These are phyloP conservation scores for Perithous albicinctus DNA, from an alignment of 2,888 invertebrate species.

Conservation along the genomic window DNA sequence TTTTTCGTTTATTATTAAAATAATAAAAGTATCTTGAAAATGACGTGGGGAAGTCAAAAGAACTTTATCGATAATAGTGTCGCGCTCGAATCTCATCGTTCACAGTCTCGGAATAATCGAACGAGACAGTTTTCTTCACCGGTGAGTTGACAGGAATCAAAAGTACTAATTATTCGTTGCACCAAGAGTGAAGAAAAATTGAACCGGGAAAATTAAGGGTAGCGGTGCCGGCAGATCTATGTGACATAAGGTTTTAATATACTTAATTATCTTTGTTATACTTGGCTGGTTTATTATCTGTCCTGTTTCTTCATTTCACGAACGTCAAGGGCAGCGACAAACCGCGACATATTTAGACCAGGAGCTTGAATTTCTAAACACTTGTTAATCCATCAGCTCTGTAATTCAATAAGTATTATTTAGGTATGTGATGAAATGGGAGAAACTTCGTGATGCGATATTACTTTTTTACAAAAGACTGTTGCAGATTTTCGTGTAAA, in stretches of 20 bases:
- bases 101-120: constrained; percentile 31
- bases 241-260: neutral
- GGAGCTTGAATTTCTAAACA: neutral
- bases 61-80: constrained; percentile 11
- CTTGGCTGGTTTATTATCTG: neutral
- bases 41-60: constrained; percentile 65
- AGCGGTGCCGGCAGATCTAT: too few relatives aligned
- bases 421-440: neutral
- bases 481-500: too few relatives aligned
- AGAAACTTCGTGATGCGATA: neutral
- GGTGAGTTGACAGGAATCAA: constrained; percentile 38
- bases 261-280: neutral
- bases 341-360: neutral
- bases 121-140: constrained; percentile 24
- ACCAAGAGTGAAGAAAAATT: neutral
- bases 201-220: neutral
- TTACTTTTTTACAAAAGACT: too few relatives aligned
- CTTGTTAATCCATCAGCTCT: neutral
- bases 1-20: neutral
- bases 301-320: neutral
- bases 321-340: neutral
- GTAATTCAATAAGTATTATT: neutral
- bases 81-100: constrained; percentile 21
- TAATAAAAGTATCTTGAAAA: constrained; percentile 24
- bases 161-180: neutral